Base-by-base conservation (phyloP, 1,140 invertebrate genomes). In the Drosophila arawakana region DNA sequence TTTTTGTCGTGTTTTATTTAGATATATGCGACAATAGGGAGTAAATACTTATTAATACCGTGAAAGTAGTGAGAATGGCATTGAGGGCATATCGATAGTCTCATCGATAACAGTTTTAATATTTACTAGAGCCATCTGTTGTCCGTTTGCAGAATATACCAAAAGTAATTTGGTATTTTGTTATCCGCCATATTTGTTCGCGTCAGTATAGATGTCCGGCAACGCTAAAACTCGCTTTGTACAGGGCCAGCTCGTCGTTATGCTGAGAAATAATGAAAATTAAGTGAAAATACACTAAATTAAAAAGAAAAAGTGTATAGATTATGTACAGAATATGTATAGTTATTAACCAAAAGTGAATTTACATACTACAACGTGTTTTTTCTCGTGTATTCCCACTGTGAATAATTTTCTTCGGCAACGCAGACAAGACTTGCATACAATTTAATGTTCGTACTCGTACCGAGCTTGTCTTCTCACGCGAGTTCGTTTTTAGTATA, bases 401-500 rank as follows among this genome's bases (percentile, higher is more conserved):
- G 57, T 63, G 68, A 80, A 78, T 73, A 80, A 68, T 80, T 70
- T 70, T 69, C 62, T 54, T 79, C 69, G 76, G 65, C 75, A 60
- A 25, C 57, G 65, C 76, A 73, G 77, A 78, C 80, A 82, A 83
- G 73, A 76, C 80, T 80, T 76, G 81, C 81, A 83, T 80, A 78
- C 81, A 83, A 73, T 82, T 76, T 73, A 72, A 73, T 72, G 78
- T 84, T 80, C 81, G 81, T 84, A 76, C 71, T 72, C 75, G 77
- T 80, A 83, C 77, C 81, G 81, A 83, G 81, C 77, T 82, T 82
- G 80, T 81, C 78, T 81, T 81, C 67, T 80, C 81, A 80, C 81
- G 81, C 82, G 82, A 86, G 82, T 85, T 85, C 82, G 82, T 83
- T 83, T 83, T 81, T 74, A 82, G 81, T 83, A 81, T 83, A 83